Conservation (phyloP, 2,888 invertebrate species). For the Oxyteleia sp. region DNA sequence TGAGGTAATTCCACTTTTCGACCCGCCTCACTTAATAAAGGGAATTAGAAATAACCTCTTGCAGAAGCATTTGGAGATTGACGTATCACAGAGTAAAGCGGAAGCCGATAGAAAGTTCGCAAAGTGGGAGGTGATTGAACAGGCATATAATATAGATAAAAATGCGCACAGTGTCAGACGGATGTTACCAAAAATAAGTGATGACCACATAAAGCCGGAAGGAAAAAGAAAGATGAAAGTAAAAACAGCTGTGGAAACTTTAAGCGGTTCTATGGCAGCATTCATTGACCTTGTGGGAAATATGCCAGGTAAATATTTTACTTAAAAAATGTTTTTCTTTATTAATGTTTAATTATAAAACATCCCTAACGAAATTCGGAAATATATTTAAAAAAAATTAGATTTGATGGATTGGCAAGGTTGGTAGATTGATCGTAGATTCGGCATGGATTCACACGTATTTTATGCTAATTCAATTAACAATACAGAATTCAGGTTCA, state of each 20-base stretch:
- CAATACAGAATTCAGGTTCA: no score
- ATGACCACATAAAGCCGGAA: not conserved
- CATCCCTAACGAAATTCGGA: no score
- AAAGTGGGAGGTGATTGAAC: not conserved
- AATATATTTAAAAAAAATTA: no score
- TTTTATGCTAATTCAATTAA: no score
- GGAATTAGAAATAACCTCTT: not conserved
- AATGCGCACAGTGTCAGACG: not conserved
- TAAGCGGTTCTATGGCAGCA: not conserved
- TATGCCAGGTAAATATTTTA: not conserved
- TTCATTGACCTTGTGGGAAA: not conserved
- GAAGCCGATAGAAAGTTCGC: not conserved
- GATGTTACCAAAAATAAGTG: not conserved
- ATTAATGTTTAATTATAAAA: no score
- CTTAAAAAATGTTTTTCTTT: no score
- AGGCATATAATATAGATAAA: not conserved
- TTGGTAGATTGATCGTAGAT: no score
- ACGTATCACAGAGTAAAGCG: not conserved
- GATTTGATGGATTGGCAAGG: no score
- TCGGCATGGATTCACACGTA: no score
- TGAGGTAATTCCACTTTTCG: not conserved
- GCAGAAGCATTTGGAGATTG: not conserved
- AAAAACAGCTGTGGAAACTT: not conserved
- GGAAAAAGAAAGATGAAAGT: not conserved
- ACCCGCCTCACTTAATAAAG: not conserved